Base-by-base conservation (phyloP, 2,113 vertebrate species). In the Apeltes quadracus region DNA sequence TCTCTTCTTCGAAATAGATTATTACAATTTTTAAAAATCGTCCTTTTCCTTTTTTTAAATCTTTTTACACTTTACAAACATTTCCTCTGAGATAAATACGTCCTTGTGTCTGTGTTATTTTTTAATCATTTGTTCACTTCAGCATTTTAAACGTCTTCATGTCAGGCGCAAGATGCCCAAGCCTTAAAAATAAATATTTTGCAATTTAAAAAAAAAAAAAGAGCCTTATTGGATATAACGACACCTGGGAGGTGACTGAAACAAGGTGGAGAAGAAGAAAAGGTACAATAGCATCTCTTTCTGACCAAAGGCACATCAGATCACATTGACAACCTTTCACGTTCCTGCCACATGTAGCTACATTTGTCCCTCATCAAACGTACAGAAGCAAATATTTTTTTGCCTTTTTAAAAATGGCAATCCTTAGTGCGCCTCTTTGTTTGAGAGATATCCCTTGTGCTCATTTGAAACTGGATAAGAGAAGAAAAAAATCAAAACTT, bases 51-150 rank as follows among this genome's bases (percentile, higher is more conserved):
- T 82, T 89, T 15, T 41, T 34, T 34, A 6, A 34, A 74, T 89
- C 88, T 90, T 90, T 94, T 91, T 90, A 92, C 88, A 92, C 81
- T 91, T 92, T 87, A 94, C 88, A 87, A 92, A 92, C 87, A 84
- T 84, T 89, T 76, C 73, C 78, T 81, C 78, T 81, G 70, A 84
- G 87, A 82, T 86, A 72, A 79, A 90, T 88, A 89, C 61, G 29
- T 82, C 78, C 69, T 56, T 85, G 85, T 83, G 61, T 83, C 73
- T 71, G 67, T 72, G 41, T 46, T n/a, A 6, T 34, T 34, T 76
- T 75, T 76, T 61, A 43, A 55, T 59, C 72, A 69, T 59, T 84
- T 34, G n/a, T 65, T 82, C 36, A 29, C 78, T 71, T 86, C 74
- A 79, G 59, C 58, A 76, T 38, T 23, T 83, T 62, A 72, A 73